Conservation (phyloP, 2,113 vertebrate genomes). For the Sinocyclocheilus maitianheensis region DNA sequence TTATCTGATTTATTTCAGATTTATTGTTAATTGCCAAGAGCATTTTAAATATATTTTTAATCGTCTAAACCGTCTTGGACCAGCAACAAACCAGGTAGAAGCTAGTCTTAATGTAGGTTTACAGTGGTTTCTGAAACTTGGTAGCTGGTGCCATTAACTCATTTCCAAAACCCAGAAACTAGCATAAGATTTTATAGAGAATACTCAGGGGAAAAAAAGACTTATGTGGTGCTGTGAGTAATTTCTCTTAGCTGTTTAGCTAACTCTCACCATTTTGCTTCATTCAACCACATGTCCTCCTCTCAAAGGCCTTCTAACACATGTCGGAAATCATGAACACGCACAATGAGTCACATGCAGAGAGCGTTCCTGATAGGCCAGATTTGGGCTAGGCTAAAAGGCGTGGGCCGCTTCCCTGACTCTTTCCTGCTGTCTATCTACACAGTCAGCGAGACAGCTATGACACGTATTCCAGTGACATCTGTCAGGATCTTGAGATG, state of each 20-base stretch:
- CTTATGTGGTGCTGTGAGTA: background rate
- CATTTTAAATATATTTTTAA: background rate
- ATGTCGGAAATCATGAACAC: background rate
- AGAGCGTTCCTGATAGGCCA: background rate
- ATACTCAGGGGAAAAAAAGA: background rate
- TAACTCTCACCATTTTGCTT: background rate
- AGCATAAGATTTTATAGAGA: background rate
- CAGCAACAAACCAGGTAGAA: background rate
- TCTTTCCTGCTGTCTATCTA: background rate
- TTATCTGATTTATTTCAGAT: background rate
- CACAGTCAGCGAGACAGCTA: background rate
- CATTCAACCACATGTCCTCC: conserved; percentile 11
- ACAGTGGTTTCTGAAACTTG: background rate
- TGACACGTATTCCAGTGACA: background rate
- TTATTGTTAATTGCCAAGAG: no score
- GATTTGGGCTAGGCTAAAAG: background rate
- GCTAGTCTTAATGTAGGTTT: background rate
- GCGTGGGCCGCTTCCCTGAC: background rate
- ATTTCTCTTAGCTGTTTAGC: background rate
- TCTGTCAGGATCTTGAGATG: conserved; percentile 10
- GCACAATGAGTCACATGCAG: background rate
- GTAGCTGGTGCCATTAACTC: background rate
- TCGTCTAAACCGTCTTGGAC: background rate
- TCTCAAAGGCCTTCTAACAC: background rate
- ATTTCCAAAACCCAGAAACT: background rate